Evolutionary conservation across 2,888 invertebrate genomes (phyloP).

Genomic region (Nesidiocoris tenuis): DNA sequence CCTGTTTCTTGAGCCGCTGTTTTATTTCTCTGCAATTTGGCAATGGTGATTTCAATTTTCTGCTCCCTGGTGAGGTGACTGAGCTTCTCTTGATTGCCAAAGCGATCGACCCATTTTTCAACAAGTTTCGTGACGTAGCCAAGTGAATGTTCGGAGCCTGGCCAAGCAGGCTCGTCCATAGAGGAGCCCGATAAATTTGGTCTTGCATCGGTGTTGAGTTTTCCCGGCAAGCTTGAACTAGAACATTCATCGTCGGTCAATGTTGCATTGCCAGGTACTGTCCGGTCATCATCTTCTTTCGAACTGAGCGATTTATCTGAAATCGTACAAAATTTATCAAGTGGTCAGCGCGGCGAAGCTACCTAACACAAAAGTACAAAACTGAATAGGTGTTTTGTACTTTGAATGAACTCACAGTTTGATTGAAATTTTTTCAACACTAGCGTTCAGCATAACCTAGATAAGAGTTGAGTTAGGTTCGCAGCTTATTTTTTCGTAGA

Average conservation of each 20-base stretch:
- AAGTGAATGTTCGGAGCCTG: constrained; percentile 2
- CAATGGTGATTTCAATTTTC: neutral
- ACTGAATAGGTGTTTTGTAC: too few relatives aligned
- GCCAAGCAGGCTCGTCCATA: constrained; percentile 5
- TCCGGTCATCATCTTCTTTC: neutral
- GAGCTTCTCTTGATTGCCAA: neutral
- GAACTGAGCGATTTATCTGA: neutral
- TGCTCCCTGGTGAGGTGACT: neutral
- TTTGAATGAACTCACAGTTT: too few relatives aligned
- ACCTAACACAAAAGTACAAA: too few relatives aligned
- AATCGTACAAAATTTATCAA: too few relatives aligned
- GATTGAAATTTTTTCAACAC: too few relatives aligned
- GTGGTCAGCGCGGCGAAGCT: too few relatives aligned
- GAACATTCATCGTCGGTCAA: neutral
- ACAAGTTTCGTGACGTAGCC: constrained; percentile 13
- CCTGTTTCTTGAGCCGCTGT: neutral
- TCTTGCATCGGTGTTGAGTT: neutral
- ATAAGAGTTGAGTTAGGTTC: too few relatives aligned
- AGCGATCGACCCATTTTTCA: constrained; percentile 23
- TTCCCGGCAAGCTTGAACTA: neutral
- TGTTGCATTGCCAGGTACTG: neutral
- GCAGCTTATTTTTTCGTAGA: too few relatives aligned
- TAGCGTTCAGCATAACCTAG: too few relatives aligned
- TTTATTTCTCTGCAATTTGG: neutral
- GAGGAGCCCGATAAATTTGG: neutral